Conservation (phyloP, 2,797 vertebrate genomes). For the Acanthurus lineatus region DNA sequence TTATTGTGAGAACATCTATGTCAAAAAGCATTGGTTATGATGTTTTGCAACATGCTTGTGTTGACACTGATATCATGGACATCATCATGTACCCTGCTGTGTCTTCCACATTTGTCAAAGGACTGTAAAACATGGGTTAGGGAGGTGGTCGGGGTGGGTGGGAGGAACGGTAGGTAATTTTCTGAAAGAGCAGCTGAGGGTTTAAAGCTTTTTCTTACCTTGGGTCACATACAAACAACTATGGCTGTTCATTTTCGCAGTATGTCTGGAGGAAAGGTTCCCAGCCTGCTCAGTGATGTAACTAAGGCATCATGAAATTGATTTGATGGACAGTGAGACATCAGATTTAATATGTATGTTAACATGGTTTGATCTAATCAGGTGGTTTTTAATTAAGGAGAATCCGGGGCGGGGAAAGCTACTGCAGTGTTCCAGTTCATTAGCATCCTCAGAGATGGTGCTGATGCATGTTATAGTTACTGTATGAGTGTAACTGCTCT, state of each 20-base stretch:
- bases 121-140: neutral
- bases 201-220: neutral
- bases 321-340: neutral
- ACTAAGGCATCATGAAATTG: neutral
- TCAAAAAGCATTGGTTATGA: constrained; percentile 41
- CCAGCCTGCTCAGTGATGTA: neutral
- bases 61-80: constrained; percentile 4
- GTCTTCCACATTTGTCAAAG: neutral
- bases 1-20: constrained; percentile 31
- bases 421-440: neutral
- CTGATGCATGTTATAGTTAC: neutral
- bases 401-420: neutral
- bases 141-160: no score
- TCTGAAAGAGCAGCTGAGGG: neutral
- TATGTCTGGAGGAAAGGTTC: neutral
- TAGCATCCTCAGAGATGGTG: neutral
- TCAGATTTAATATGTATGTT: neutral
- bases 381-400: neutral
- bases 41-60: constrained; percentile 45
- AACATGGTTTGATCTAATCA: neutral
- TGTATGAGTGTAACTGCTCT: neutral
- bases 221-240: neutral
- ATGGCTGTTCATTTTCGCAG: neutral
- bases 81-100: neutral
- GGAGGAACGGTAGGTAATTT: neutral